Evolutionary conservation across 64 coral and sea anemone species (phyloP).

Genomic region (Dendronephthya gigantea): DNA sequence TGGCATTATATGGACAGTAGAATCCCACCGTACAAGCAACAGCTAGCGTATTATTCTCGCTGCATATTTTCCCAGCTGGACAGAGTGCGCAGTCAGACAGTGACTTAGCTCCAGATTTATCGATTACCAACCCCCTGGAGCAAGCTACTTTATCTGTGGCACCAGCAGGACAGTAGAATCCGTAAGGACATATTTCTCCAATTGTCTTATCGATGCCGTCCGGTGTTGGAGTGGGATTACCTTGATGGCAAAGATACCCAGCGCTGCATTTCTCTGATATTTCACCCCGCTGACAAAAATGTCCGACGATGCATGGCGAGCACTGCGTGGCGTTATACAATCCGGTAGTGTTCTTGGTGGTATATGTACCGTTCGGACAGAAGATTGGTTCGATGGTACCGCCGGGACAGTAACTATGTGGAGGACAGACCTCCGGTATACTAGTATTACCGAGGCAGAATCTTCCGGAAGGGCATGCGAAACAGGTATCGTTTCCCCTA

Average conservation of each 20-base stretch:
- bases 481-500: conserved; percentile 30
- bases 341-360: conserved; percentile 33
- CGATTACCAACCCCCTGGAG: conserved; percentile 58
- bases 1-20: conserved; percentile 78
- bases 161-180: conserved; percentile 71
- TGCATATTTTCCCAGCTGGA: conserved; percentile 85
- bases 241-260: conserved; percentile 69
- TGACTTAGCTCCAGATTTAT: conserved; percentile 52
- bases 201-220: conserved; percentile 56
- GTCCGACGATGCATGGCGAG: conserved; percentile 51
- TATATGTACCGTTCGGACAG: conserved; percentile 87
- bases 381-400: conserved; percentile 59
- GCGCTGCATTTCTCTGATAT: conserved; percentile 52
- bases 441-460: conserved; percentile 82
- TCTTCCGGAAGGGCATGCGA: conserved; percentile 54
- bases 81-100: conserved; percentile 56
- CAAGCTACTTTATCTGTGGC: conserved; percentile 30
- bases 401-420: conserved; percentile 55
- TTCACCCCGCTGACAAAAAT: conserved; percentile 70
- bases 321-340: conserved; percentile 50
- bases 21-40: conserved; percentile 62
- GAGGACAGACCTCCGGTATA: conserved; percentile 52
- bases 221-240: conserved; percentile 60
- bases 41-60: conserved; percentile 55
- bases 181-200: conserved; percentile 57